Evolutionary conservation across 2,888 invertebrate species (phyloP).

Genomic region (Plutella xylostella): DNA sequence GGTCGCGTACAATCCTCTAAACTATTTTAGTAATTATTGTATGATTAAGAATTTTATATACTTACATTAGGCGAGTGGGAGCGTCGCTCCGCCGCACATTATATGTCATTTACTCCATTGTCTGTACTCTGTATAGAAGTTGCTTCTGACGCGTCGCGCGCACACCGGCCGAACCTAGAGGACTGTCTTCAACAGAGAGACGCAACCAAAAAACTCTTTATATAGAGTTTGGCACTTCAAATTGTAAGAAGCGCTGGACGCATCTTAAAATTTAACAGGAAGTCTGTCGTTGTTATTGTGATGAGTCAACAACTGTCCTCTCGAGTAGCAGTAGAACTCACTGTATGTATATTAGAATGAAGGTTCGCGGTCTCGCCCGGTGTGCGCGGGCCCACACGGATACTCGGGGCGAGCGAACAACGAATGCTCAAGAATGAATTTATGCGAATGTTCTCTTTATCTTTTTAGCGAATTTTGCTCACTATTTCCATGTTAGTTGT

Average conservation of each 20-base stretch:
- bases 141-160: not conserved
- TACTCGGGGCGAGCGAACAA: not conserved
- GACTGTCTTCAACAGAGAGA: not conserved
- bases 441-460: not conserved
- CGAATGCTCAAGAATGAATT: not conserved
- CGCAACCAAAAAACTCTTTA: not conserved
- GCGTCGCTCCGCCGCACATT: not conserved
- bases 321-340: not conserved
- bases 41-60: slow-evolving; percentile 30
- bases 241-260: not conserved
- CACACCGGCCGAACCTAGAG: not conserved
- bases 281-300: not conserved
- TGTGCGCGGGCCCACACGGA: not conserved
- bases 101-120: not conserved
- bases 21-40: slow-evolving; percentile 43
- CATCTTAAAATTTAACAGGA: not conserved
- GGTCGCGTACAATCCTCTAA: slow-evolving; percentile 32
- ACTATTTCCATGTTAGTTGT: not conserved
- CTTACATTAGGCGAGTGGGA: not conserved
- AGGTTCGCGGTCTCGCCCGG: too few species aligned
- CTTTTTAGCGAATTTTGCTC: not conserved
- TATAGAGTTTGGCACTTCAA: not conserved
- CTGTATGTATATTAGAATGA: not conserved
- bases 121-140: not conserved
- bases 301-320: not conserved